Conservation (phyloP, 2,888 invertebrate species). For the Nematopogon swammerdamellus region DNA sequence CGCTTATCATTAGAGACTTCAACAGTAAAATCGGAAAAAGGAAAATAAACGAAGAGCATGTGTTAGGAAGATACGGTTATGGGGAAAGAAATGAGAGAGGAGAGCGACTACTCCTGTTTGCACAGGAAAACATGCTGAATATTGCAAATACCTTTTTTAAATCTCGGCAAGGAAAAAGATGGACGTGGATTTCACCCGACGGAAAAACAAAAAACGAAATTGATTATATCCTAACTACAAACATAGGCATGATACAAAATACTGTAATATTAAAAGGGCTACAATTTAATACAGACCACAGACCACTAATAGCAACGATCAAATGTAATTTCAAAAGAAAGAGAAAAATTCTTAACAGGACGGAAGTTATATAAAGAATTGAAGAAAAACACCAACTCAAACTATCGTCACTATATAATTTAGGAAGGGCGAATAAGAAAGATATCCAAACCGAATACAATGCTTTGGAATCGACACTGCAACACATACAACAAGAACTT, state of each 20-base stretch:
- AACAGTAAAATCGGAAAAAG: not conserved
- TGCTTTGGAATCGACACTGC: not conserved
- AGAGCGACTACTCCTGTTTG: not conserved
- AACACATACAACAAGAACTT: not conserved
- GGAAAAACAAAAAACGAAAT: not conserved
- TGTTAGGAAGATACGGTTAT: not conserved
- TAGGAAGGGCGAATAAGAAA: too few relatives aligned
- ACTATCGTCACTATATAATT: too few relatives aligned
- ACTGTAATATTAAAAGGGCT: not conserved
- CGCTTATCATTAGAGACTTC: not conserved
- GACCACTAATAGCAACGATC: not conserved
- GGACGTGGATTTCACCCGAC: not conserved
- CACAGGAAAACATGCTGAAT: not conserved
- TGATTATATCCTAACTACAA: not conserved
- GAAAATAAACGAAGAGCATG: not conserved
- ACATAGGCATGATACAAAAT: not conserved
- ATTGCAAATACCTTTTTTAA: not conserved
- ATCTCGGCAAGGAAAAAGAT: not conserved
- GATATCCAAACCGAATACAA: too few relatives aligned
- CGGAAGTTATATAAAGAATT: too few relatives aligned
- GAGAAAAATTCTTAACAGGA: not conserved
- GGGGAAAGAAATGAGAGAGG: not conserved
- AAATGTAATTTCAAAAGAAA: not conserved
- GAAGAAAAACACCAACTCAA: too few relatives aligned
- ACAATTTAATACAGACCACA: not conserved